Evolutionary conservation across 2,113 vertebrate species (phyloP).

Genomic region (Dendrocopos noguchii): DNA sequence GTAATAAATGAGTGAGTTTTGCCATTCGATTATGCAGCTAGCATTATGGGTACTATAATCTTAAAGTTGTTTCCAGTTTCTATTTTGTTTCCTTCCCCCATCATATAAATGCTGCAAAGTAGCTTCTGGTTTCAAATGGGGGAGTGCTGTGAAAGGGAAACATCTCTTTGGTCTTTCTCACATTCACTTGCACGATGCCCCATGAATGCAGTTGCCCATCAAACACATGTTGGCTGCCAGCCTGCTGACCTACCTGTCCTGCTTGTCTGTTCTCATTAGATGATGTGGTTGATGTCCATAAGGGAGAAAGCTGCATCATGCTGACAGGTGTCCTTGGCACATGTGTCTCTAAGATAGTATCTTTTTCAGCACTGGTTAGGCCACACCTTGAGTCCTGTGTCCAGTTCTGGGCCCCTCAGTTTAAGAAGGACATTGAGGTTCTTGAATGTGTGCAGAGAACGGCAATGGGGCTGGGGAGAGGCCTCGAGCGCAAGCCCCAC

Average conservation of each 20-base stretch:
- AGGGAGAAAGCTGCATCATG: background rate
- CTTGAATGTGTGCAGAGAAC: too few species aligned
- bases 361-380: background rate
- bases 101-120: background rate
- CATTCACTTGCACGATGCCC: background rate
- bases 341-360: background rate
- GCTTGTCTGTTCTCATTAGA: background rate
- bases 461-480: too few species aligned
- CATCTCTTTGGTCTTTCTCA: background rate
- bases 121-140: background rate
- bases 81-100: background rate
- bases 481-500: too few species aligned
- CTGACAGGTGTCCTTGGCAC: background rate
- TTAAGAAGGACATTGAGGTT: too few species aligned
- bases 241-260: background rate
- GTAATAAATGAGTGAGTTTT: constrained; percentile 23
- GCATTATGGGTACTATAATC: background rate
- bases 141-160: background rate
- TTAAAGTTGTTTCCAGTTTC: constrained; percentile 18
- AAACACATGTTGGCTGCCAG: fast-evolving
- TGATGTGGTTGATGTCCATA: background rate
- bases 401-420: too few species aligned
- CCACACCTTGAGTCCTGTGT: too few species aligned
- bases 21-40: background rate
- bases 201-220: background rate